A percentile compares a stretch with the other conserved stretches of the same genome.
Evolutionary conservation across 2,797 vertebrate species (phyloP).

Genomic region (Sitta carolinensis): DNA sequence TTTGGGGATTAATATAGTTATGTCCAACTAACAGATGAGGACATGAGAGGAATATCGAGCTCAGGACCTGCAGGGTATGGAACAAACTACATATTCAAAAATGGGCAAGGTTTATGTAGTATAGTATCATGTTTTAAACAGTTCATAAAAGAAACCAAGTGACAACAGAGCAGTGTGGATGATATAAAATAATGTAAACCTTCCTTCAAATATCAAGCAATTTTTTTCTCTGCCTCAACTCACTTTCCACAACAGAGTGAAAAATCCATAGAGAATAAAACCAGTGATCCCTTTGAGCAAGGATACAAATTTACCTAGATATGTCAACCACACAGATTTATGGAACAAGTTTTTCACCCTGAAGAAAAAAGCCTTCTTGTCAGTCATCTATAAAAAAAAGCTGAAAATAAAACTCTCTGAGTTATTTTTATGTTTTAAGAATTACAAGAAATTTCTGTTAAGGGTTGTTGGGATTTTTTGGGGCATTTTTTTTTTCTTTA

Average conservation of each 20-base stretch:
- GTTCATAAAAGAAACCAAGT: slow-evolving; percentile 51
- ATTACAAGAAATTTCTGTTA: slow-evolving; percentile 15
- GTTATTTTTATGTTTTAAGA: slow-evolving; percentile 32
- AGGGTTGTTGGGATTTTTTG: background rate
- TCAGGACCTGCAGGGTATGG: background rate
- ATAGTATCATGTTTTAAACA: slow-evolving; percentile 60
- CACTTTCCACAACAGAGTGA: slow-evolving; percentile 48
- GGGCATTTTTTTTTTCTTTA: background rate
- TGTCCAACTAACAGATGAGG: background rate
- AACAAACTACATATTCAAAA: slow-evolving; percentile 12
- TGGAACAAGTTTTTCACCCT: slow-evolving; percentile 64
- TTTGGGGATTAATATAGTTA: background rate
- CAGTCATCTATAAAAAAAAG: slow-evolving; percentile 51
- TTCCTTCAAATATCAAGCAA: slow-evolving; percentile 14
- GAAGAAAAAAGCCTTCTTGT: slow-evolving; percentile 55
- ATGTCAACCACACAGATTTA: slow-evolving; percentile 65
- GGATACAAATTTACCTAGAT: slow-evolving; percentile 67
- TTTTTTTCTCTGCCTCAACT: slow-evolving; percentile 27
- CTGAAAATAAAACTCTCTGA: slow-evolving; percentile 53
- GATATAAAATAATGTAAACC: slow-evolving; percentile 40
- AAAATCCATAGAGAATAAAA: slow-evolving; percentile 68
- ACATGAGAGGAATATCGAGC: background rate
- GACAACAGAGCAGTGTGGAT: slow-evolving; percentile 48
- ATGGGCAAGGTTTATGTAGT: slow-evolving; percentile 8
- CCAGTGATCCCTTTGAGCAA: slow-evolving; percentile 60